phyloP scores from a whole-genome alignment of 2,113 vertebrate species.

The Pongo abelii region DNA sequence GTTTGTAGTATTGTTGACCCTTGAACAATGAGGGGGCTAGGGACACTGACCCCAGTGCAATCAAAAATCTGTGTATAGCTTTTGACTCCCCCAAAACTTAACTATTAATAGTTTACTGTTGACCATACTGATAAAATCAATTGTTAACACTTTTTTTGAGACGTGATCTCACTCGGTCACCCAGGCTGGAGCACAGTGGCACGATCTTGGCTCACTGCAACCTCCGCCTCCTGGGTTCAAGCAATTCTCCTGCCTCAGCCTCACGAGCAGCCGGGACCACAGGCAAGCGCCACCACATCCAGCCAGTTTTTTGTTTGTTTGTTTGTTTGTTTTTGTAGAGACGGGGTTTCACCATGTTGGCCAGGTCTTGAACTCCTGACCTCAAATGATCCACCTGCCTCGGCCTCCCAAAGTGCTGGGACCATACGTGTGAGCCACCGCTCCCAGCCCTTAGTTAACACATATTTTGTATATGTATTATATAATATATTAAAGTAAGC shows the following conservation, averaged over 20 bases:
- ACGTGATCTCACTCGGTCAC: neutral
- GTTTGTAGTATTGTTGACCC: neutral
- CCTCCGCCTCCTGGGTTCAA: neutral
- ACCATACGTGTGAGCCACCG: neutral
- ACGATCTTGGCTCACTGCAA: neutral
- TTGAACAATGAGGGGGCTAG: neutral
- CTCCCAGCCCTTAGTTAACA: neutral
- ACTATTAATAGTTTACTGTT: neutral
- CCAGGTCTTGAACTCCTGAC: neutral
- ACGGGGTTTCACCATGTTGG: neutral
- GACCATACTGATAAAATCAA: neutral
- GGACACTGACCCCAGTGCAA: neutral
- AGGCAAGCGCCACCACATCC: fast-evolving
- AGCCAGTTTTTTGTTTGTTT: neutral
- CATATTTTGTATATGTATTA: neutral
- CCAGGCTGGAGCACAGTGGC: neutral
- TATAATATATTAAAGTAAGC: neutral
- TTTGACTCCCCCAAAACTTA: neutral
- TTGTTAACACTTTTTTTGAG: neutral
- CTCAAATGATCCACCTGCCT: neutral
- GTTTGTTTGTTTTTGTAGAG: neutral
- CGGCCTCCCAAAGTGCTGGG: neutral
- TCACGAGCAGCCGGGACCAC: neutral
- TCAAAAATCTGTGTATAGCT: neutral
- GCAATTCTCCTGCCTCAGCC: neutral